Conservation (phyloP, 1,140 invertebrate species). For the Rhopalosiphum maidis region DNA sequence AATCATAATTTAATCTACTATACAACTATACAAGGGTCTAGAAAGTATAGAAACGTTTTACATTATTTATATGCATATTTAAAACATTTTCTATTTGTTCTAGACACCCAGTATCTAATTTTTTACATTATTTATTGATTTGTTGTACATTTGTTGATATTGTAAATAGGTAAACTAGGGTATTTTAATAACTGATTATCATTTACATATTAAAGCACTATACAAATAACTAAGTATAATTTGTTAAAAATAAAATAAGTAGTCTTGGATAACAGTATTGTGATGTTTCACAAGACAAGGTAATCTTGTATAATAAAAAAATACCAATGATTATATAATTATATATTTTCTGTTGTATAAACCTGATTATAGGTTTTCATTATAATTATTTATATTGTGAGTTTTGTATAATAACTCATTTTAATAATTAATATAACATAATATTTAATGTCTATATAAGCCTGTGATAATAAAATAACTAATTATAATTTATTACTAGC, state of each 20-base stretch:
- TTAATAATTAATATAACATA: conserved; percentile 21
- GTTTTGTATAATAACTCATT: not conserved
- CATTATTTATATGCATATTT: not conserved
- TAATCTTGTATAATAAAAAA: too few relatives aligned
- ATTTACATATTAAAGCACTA: too few relatives aligned
- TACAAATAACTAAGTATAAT: too few relatives aligned
- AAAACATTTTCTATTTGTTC: not conserved
- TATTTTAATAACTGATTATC: conserved; percentile 4
- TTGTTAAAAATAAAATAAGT: too few relatives aligned
- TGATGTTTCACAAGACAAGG: too few relatives aligned
- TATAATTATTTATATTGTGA: not conserved
- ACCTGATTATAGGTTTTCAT: not conserved
- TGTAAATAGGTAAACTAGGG: conserved; percentile 46
- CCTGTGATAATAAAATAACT: conserved; percentile 53
- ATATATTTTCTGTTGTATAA: not conserved
- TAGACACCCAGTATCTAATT: not conserved
- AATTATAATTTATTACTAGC: not conserved
- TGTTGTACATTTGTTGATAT: conserved; percentile 30
- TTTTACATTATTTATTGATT: not conserved
- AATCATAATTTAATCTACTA: not conserved
- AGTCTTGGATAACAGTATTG: too few relatives aligned
- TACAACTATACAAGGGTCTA: not conserved
- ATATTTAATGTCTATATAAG: conserved; percentile 22
- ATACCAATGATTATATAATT: not conserved
- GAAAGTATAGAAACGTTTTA: not conserved